Conservation (phyloP, 2,113 vertebrate genomes). For the Sphyrna mokarran region DNA sequence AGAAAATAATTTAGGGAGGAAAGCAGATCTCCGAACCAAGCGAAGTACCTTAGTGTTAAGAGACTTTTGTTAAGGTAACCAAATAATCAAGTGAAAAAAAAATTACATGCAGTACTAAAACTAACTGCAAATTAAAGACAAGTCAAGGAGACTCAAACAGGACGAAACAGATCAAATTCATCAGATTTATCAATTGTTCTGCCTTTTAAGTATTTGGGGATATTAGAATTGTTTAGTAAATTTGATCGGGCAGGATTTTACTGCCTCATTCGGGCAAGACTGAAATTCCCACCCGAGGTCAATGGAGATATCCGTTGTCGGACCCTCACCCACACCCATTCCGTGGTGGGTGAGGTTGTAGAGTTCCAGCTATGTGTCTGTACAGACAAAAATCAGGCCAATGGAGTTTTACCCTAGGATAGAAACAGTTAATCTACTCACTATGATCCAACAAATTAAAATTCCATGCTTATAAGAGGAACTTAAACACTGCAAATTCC, state of each 20-base stretch:
- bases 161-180: background rate
- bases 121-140: background rate
- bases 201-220: background rate
- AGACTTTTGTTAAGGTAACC: background rate
- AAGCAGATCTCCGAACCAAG: background rate
- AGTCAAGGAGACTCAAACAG: background rate
- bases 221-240: background rate
- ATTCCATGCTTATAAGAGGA: background rate
- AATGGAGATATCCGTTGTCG: no score
- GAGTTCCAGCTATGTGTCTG: background rate
- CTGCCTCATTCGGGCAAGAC: no score
- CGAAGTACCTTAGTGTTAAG: background rate
- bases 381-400: background rate
- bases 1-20: background rate
- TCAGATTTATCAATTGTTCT: background rate
- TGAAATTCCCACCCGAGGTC: no score
- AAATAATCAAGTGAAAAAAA: background rate
- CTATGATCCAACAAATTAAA: conserved; percentile 13
- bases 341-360: no score
- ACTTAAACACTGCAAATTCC: background rate
- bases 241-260: no score
- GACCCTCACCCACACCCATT: no score
- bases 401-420: background rate
- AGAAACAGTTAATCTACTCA: conserved; percentile 23
- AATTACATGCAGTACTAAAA: background rate